Percentiles rank a stretch among this genome's conserved stretches.
These are phyloP conservation scores for Gonatopus flavifemur DNA, from an alignment of 1,140 invertebrate genomes.

Conservation along the genomic window DNA sequence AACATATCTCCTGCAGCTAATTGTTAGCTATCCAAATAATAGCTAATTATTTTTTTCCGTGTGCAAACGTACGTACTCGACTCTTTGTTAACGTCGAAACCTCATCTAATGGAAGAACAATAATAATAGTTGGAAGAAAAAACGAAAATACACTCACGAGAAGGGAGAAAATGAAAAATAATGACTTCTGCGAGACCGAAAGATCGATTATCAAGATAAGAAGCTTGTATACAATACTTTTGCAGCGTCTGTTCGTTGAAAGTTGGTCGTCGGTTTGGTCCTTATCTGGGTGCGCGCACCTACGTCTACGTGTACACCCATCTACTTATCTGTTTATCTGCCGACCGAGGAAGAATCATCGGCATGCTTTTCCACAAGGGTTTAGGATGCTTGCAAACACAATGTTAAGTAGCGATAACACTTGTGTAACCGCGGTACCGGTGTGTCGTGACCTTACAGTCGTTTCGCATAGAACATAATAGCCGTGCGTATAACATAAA, in stretches of 20 bases:
- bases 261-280: not conserved
- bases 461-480: not conserved
- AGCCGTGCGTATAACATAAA: not conserved
- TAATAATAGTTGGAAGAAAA: too few species aligned
- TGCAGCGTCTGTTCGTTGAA: too few species aligned
- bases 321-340: constrained; percentile 34
- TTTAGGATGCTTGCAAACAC: constrained; percentile 35
- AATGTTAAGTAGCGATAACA: constrained; percentile 32
- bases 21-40: too few species aligned
- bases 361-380: constrained; percentile 28
- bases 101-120: too few species aligned
- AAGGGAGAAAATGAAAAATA: too few species aligned
- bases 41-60: too few species aligned
- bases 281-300: constrained; percentile 31
- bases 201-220: too few species aligned
- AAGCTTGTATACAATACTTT: too few species aligned
- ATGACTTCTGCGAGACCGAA: too few species aligned
- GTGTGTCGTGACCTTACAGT: constrained; percentile 18
- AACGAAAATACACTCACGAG: not conserved
- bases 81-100: too few species aligned
- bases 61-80: too few species aligned
- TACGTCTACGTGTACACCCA: constrained; percentile 34
- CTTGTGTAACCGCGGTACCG: constrained; percentile 20
- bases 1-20: too few species aligned
- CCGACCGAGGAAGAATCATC: constrained; percentile 30